phyloP scores from a whole-genome alignment of 2,888 invertebrate genomes.

The Ctenicera cuprea region DNA sequence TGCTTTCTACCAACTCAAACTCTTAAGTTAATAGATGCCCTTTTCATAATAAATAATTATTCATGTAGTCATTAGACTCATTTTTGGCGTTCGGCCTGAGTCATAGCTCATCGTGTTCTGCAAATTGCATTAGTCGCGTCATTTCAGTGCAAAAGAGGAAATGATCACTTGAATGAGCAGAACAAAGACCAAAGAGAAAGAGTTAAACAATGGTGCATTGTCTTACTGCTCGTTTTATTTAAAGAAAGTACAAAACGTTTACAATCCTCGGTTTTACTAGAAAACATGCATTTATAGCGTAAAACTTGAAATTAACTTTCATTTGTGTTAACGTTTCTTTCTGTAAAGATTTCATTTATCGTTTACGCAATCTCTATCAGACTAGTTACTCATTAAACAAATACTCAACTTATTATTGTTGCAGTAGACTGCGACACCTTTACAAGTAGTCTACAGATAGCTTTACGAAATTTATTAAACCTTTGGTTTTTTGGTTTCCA shows the following conservation, averaged over 20 bases:
- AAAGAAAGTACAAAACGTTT: constrained; percentile 40
- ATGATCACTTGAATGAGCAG: constrained; percentile 44
- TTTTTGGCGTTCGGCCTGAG: constrained; percentile 14
- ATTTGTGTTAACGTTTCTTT: constrained; percentile 2
- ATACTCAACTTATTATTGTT: background rate
- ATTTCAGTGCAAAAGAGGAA: constrained; percentile 37
- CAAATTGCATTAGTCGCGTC: constrained; percentile 39
- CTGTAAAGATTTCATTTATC: background rate
- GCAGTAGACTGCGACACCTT: too few species aligned
- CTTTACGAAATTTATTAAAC: too few species aligned
- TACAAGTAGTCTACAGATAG: too few species aligned
- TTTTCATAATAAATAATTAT: background rate
- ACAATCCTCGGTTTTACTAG: constrained; percentile 21
- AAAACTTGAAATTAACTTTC: constrained; percentile 31
- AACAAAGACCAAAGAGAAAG: constrained; percentile 43
- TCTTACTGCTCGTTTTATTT: constrained; percentile 33
- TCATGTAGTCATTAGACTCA: background rate
- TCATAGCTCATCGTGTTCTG: constrained; percentile 21
- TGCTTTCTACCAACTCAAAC: too few species aligned
- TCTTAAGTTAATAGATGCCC: too few species aligned
- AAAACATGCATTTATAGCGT: constrained; percentile 34
- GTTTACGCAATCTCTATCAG: background rate
- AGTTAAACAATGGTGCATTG: constrained; percentile 44
- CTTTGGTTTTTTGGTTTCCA: too few species aligned
- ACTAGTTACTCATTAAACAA: background rate